Percentiles rank a stretch among this genome's conserved stretches.
phyloP scores from a whole-genome alignment of 2,888 invertebrate genomes.

The Drosophila pseudotalamancana region DNA sequence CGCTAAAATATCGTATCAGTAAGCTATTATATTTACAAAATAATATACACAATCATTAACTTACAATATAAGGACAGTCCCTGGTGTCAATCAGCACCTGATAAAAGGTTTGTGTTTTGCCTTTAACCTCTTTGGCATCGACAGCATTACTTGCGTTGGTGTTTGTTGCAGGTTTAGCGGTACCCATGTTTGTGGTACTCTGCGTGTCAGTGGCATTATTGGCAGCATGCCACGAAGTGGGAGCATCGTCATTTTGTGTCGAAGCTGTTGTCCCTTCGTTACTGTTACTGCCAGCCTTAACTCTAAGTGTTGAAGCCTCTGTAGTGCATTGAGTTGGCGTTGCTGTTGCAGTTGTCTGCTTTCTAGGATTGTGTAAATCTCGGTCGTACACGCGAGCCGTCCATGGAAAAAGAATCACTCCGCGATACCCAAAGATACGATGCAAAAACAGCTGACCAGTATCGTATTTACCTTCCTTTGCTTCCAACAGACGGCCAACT shows the following conservation, averaged over 20 bases:
- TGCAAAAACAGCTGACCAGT: slow-evolving; percentile 98
- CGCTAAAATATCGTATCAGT: slow-evolving; percentile 85
- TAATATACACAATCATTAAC: slow-evolving; percentile 9
- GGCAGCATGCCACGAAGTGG: slow-evolving; percentile 29
- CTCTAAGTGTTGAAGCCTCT: slow-evolving; percentile 53
- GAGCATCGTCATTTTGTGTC: slow-evolving; percentile 16
- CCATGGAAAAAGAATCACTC: slow-evolving; percentile 99
- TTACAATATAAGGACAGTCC: slow-evolving; percentile 95
- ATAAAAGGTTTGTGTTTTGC: slow-evolving; percentile 96
- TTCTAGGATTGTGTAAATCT: slow-evolving; percentile 88
- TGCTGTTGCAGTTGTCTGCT: slow-evolving; percentile 81
- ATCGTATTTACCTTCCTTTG: slow-evolving; percentile 96
- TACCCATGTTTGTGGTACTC: slow-evolving; percentile 32
- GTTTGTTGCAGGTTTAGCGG: slow-evolving; percentile 28
- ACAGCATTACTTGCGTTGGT: slow-evolving; percentile 28
- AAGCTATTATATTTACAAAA: not conserved
- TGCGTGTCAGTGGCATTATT: slow-evolving; percentile 18
- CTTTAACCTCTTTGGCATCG: slow-evolving; percentile 92
- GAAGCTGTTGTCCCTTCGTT: slow-evolving; percentile 20
- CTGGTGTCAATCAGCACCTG: slow-evolving; percentile 98
- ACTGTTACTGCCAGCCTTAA: slow-evolving; percentile 25
- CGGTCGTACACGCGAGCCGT: slow-evolving; percentile 97
- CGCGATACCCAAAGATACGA: slow-evolving; percentile 98
- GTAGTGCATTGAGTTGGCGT: slow-evolving; percentile 40
- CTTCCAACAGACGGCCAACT: slow-evolving; percentile 95